These are phyloP conservation scores for Apteryx owenii DNA, from an alignment of 2,113 vertebrate species.

Conservation along the genomic window DNA sequence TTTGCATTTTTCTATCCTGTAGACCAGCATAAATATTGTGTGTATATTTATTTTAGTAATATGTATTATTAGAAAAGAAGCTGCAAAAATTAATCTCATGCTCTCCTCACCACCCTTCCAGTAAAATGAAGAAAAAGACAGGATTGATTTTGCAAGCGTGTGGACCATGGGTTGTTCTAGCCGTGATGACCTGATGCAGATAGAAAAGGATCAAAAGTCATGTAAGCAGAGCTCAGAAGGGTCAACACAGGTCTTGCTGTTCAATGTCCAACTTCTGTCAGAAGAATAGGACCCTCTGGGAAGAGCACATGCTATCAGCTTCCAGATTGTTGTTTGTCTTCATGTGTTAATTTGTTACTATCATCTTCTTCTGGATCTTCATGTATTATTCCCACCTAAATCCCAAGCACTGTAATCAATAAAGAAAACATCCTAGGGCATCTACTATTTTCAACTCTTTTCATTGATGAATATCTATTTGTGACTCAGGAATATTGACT, in stretches of 20 bases:
- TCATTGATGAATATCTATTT: slow-evolving; percentile 7
- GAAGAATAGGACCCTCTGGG: not conserved
- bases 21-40: slow-evolving; percentile 36
- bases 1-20: not conserved
- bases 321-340: not conserved
- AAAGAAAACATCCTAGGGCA: not conserved
- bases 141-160: not conserved
- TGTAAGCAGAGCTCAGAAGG: not conserved
- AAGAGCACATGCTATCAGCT: not conserved
- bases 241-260: not conserved
- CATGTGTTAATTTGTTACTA: not conserved
- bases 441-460: not conserved
- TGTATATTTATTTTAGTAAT: not conserved
- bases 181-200: not conserved
- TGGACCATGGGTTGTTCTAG: not conserved
- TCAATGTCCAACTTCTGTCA: not conserved
- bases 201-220: not conserved
- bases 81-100: not conserved
- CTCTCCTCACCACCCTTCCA: not conserved
- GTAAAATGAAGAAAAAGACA: not conserved
- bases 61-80: not conserved
- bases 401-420: not conserved
- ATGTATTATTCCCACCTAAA: not conserved
- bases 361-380: not conserved
- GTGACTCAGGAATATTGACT: slow-evolving; percentile 5